Conservation (phyloP, 2,113 vertebrate species). For the Cygnus atratus region DNA sequence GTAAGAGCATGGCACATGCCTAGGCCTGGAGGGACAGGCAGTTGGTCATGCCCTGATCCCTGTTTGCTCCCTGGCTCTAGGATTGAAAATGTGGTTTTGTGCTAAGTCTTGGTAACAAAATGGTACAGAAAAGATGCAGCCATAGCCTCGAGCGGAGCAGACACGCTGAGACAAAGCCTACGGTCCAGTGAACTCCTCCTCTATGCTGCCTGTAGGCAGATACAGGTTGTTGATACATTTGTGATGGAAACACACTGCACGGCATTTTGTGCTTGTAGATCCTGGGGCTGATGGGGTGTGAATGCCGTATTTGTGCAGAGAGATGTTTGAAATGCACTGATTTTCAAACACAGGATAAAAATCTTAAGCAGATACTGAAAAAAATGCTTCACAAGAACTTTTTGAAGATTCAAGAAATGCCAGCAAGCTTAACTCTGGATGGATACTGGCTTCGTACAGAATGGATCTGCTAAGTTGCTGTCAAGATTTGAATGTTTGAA, state of each 20-base stretch:
- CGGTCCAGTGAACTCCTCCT: background rate
- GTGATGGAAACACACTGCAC: background rate
- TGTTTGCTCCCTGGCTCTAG: background rate
- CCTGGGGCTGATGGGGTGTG: background rate
- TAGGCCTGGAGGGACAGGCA: background rate
- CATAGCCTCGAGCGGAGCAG: background rate
- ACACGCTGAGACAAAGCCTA: rapidly evolving
- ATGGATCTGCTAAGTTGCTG: background rate
- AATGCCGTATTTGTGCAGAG: background rate
- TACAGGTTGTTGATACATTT: background rate
- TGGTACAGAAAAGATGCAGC: background rate
- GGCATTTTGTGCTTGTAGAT: background rate
- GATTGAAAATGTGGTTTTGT: background rate
- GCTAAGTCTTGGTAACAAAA: background rate
- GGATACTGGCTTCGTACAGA: background rate
- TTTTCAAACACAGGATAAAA: background rate
- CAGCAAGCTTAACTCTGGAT: background rate
- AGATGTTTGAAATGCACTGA: background rate
- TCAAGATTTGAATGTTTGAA: background rate
- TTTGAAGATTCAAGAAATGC: background rate
- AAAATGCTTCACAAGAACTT: background rate
- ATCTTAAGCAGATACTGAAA: background rate
- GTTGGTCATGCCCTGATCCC: background rate
- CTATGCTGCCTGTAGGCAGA: rapidly evolving
- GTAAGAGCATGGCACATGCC: background rate